Evolutionary conservation across 2,113 vertebrate genomes (phyloP).

Genomic region (Mugil cephalus): DNA sequence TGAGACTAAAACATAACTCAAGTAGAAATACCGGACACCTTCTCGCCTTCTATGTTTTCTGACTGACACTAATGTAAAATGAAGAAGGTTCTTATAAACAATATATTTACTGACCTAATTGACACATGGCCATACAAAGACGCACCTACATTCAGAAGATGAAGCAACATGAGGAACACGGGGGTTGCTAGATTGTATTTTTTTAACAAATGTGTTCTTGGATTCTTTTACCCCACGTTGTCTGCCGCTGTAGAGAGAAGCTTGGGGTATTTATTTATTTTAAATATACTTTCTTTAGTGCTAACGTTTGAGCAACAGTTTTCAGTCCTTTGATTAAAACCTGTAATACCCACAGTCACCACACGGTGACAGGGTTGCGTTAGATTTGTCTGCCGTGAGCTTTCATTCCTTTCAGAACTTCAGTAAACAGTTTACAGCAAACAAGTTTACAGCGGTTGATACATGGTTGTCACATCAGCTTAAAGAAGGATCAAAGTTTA

Average conservation of each 20-base stretch:
- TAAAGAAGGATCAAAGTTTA: not conserved
- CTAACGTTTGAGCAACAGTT: not conserved
- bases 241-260: no score
- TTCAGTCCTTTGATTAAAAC: not conserved
- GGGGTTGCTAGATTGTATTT: no score
- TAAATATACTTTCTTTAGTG: no score
- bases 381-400: not conserved
- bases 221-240: no score
- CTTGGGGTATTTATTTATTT: no score
- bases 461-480: not conserved
- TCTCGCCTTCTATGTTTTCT: not conserved
- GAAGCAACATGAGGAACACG: no score
- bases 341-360: slow-evolving; percentile 37
- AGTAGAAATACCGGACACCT: not conserved
- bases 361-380: slow-evolving; percentile 48
- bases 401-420: not conserved
- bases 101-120: no score
- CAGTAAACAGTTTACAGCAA: not conserved
- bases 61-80: not conserved
- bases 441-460: not conserved
- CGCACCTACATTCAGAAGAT: no score
- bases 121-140: no score
- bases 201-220: no score
- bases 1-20: no score
- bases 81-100: not conserved